These are phyloP conservation scores for Laticauda colubrina DNA, from an alignment of 2,113 vertebrate genomes.

Conservation along the genomic window DNA sequence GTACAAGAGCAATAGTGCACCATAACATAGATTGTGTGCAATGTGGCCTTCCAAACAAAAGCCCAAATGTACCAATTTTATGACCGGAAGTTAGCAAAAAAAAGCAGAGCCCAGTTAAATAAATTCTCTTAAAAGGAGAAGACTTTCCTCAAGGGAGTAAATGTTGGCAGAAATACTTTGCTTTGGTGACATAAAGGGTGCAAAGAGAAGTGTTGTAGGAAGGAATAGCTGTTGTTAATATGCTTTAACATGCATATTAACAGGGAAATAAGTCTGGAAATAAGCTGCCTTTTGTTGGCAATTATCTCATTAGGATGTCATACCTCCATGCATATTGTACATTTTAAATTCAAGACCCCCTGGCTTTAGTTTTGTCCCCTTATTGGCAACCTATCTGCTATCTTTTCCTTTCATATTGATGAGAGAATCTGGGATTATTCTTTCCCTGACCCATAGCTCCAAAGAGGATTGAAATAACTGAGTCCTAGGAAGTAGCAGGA, in stretches of 20 bases:
- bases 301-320: neutral
- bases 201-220: neutral
- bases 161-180: constrained; percentile 34
- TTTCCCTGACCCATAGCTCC: accelerated
- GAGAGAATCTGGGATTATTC: neutral
- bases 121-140: constrained; percentile 54
- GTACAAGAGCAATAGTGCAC: constrained; percentile 56
- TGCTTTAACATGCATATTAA: neutral
- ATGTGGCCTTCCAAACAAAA: constrained; percentile 54
- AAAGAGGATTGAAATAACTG: neutral
- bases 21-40: constrained; percentile 51
- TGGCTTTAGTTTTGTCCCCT: neutral
- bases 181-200: neutral
- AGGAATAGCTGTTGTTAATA: neutral
- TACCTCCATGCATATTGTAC: neutral
- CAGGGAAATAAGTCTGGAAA: constrained; percentile 36
- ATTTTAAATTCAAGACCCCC: neutral
- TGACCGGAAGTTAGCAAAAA: constrained; percentile 40
- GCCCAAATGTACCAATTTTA: constrained; percentile 66
- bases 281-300: neutral
- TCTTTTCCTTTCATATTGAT: neutral
- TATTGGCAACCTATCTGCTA: accelerated
- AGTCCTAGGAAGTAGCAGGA: neutral
- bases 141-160: constrained; percentile 46
- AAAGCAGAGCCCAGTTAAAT: constrained; percentile 55